Base-by-base conservation (phyloP, 1,140 invertebrate species). In the Heliconius himera region DNA sequence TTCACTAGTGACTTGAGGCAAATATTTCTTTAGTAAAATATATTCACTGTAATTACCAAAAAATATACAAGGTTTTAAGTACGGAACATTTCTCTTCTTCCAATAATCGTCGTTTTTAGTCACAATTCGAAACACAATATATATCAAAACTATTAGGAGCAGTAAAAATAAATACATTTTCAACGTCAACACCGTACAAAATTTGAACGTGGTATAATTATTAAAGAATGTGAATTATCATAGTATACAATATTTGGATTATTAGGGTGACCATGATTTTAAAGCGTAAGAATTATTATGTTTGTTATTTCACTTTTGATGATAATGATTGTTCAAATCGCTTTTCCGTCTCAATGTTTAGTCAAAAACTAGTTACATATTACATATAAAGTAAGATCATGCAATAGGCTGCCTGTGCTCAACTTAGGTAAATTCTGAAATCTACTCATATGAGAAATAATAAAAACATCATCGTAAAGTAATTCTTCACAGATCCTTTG, bases 1-100 rank as follows among this genome's bases (percentile, higher is more conserved):
- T 3, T 82, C 81, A 41, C 79, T 70, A 1, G 81, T 72, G 8
- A 85, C 41, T 36, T 81, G 33, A 5, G 77, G 73, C 5, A 71
- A n/a, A 51, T n/a, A 73, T 46, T 73, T 60, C 54, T 76, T 84
- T 22, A 86, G 49, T 6, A 82, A 33, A 26, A 86, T 81, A 46
- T 82, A 80, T 29, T 83, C 81, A 6, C 66, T 76, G 41, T 86
- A 84, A 73, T 86, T 86, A 11, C 83, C 85, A 56, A 84, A 84
- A 20, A 86, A 56, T 3, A 73, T 51, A 11, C 70, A 11, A 8
- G 87, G 82, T 77, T 83, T 76, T 16, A 81, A 22, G 49, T 83
- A 71, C 5, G 83, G 81, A 0, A 86, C 83, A 20, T 85, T 83
- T 73, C 79, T 82, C 54, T 80, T 81, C 70, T 82, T 82, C 87